These are phyloP conservation scores for Cephus sareptanus DNA, from an alignment of 2,888 invertebrate species.

Conservation along the genomic window DNA sequence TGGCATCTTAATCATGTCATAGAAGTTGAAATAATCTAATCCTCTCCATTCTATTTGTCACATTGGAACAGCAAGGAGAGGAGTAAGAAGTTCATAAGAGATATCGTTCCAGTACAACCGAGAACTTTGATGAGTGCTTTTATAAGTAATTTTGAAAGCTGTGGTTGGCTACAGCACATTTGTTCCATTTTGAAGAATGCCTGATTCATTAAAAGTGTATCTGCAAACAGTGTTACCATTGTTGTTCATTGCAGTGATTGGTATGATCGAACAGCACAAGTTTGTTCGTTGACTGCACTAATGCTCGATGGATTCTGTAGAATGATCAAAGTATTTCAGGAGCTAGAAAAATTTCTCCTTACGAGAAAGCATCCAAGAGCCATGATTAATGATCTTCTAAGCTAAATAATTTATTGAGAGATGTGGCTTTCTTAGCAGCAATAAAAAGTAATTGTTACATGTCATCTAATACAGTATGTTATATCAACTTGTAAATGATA, in stretches of 20 bases:
- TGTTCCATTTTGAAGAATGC: constrained; percentile 86
- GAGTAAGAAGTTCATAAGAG: constrained; percentile 58
- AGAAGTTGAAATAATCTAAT: neutral
- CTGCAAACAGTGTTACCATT: constrained; percentile 87
- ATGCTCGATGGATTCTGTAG: constrained; percentile 96
- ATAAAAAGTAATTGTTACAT: constrained; percentile 87
- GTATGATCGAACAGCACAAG: constrained; percentile 99
- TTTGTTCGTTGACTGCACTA: constrained; percentile 91
- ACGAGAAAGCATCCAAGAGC: neutral
- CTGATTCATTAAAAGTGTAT: constrained; percentile 88
- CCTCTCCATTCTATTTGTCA: no score
- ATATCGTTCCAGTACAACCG: constrained; percentile 76
- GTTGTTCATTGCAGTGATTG: constrained; percentile 99
- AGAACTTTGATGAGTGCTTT: constrained; percentile 91
- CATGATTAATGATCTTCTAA: no score
- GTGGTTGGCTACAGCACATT: constrained; percentile 97
- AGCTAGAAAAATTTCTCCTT: constrained; percentile 48
- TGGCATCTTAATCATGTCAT: constrained; percentile 67
- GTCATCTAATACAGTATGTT: constrained; percentile 81
- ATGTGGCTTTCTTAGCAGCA: constrained; percentile 87
- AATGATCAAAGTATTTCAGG: constrained; percentile 95
- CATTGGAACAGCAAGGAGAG: neutral
- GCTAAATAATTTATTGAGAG: constrained; percentile 83
- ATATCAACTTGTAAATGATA: constrained; percentile 92
- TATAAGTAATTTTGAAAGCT: constrained; percentile 89